Percentiles rank a stretch among this genome's conserved stretches.
These are phyloP conservation scores for Andrena praecox DNA, from an alignment of 2,888 invertebrate species.

Conservation along the genomic window DNA sequence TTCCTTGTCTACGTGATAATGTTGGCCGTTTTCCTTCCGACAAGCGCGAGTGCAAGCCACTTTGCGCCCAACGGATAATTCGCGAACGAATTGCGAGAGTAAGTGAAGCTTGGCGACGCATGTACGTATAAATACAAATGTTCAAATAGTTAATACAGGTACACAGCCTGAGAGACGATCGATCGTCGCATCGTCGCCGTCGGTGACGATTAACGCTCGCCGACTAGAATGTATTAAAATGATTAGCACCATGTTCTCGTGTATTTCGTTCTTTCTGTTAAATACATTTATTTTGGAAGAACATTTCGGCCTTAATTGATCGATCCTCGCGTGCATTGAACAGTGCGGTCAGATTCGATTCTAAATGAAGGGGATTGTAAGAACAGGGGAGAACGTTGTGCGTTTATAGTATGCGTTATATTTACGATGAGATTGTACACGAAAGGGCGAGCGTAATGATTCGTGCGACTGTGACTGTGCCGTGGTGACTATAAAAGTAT, in stretches of 20 bases:
- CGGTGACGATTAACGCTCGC: too few relatives aligned
- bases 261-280: constrained; percentile 62
- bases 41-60: not conserved
- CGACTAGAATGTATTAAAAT: constrained; percentile 17
- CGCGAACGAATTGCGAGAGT: not conserved
- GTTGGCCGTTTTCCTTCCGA: constrained; percentile 64
- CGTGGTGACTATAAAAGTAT: constrained; percentile 30
- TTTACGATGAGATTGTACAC: constrained; percentile 22
- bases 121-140: too few relatives aligned
- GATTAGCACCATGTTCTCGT: constrained; percentile 17
- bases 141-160: too few relatives aligned
- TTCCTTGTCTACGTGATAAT: constrained; percentile 73
- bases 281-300: constrained; percentile 75
- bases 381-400: constrained; percentile 34
- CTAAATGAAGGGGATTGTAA: constrained; percentile 25
- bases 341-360: constrained; percentile 43
- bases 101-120: not conserved
- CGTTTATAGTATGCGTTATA: constrained; percentile 6
- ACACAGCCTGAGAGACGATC: too few relatives aligned
- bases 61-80: not conserved
- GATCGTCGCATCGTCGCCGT: too few relatives aligned
- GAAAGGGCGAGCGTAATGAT: constrained; percentile 23
- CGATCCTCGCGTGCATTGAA: constrained; percentile 48
- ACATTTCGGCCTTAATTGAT: constrained; percentile 53
- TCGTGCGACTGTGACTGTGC: not conserved